These are phyloP conservation scores for Spinus pinus DNA, from an alignment of 2,797 vertebrate species.

Conservation along the genomic window DNA sequence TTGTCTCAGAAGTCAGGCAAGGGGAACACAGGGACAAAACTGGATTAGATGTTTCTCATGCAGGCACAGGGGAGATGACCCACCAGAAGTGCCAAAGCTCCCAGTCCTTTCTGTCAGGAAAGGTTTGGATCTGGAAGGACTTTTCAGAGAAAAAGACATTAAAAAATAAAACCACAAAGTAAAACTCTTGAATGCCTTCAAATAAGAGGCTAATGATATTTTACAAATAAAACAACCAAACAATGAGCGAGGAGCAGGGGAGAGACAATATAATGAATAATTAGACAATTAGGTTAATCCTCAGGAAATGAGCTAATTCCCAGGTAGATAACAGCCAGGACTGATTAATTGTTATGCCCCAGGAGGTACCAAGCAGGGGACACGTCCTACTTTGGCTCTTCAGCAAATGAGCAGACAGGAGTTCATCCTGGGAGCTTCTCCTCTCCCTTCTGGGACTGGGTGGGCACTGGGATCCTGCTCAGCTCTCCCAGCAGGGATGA, in stretches of 20 bases:
- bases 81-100: not conserved
- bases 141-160: not conserved
- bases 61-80: not conserved
- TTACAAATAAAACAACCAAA: not conserved
- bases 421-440: no score
- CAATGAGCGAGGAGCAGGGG: not conserved
- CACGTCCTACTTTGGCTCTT: not conserved
- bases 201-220: not conserved
- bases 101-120: not conserved
- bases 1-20: not conserved
- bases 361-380: not conserved
- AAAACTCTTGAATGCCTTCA: not conserved
- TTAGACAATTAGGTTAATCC: not conserved
- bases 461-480: not conserved
- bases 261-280: not conserved
- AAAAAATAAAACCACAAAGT: not conserved
- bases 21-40: not conserved
- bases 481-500: not conserved
- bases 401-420: not conserved
- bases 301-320: slow-evolving; percentile 14
- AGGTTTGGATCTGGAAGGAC: not conserved
- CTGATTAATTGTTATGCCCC: not conserved
- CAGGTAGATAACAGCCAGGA: not conserved
- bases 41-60: not conserved
- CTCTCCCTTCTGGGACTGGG: not conserved